Base-by-base conservation (phyloP, 2,797 vertebrate species). In the Selene dorsalis region DNA sequence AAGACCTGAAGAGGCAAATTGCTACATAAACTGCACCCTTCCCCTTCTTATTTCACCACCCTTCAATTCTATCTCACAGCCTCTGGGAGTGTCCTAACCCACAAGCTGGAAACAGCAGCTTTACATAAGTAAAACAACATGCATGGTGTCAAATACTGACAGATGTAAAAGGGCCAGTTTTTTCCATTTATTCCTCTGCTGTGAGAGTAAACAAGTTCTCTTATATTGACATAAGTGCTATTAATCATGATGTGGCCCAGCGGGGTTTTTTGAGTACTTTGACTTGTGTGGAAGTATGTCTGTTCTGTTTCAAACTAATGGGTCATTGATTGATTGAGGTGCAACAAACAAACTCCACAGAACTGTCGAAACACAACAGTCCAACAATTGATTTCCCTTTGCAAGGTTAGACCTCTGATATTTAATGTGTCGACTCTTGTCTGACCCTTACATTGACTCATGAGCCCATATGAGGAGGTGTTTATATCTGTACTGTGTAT, bases 291-390 rank as follows among this genome's bases (percentile, higher is more conserved):
- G 38, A 82, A 68, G 57, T 69, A 50, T 61, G 56, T 60, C 66
- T 32, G 64, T 38, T 60, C 18, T 62, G 20, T 81, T 79, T 73
- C 41, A 83, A 9, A 77, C 85, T 75, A 84, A 77, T 67, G 67
- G 48, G 48, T 66, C 55, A 85, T 78, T 78, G 80, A 84, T 80
- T 83, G 56, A 74, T 79, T 70, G 57, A 50, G 39, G 69, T 71
- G 58, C 30, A 82, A 60, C 16, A 60, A 55, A 75, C 39, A 69
- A 65, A 79, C 60, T 66, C 59, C 26, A 58, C 47, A 7, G 12
- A 78, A 55, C 64, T 71, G 61, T 56, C 57, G 26, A 35, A 68
- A 74, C 32, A 76, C 38, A 75, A 75, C 7, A 59, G 7, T 26
- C 48, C 62, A 38, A 38, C 10, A 10, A 83, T 63, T 75, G 61